Evolutionary conservation across 1,140 invertebrate species (phyloP), one percentile per base, ranked within the genome.

Genomic region (Cotesia vestalis): DNA sequence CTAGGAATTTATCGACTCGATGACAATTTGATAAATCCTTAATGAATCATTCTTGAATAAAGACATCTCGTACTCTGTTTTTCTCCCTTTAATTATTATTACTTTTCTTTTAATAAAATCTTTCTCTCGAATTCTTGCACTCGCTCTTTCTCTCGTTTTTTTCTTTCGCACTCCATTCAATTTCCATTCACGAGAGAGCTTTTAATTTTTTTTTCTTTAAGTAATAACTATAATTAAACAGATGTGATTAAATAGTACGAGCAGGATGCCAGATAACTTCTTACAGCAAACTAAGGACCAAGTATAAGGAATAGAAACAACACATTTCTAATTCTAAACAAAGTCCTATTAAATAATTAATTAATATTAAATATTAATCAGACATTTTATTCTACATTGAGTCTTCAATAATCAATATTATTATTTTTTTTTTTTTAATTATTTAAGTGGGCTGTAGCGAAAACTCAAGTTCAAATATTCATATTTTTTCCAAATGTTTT

Each of bases 391-490:
- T 46, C 40, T 46, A 46, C 40, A 46, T 46, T 46, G 40, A 46
- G 40, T 46, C 40, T 46, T 46, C 40, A 46, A 46, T 59, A 46
- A 68, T 61, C 40, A 20, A 70, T 63, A 73, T 72, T 20, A 6
- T 70, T 63, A 73, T 72, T 20, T 4, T 70, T 62, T 52, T 61
- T 67, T 46, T 74, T 52, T 70, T 46, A 74, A 35, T 61, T 52
- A 66, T 14, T 55, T 17, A 67, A 53, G 67, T 69, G 73, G 72
- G 74, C 72, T 69, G 79, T 75, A 72, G 75, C 40, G 40, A 76
- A 77, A 82, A 76, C 77, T 78, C 77, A 83, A 81, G 82, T 74
- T 78, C 81, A 81, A 78, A 70, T 82, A 77, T 80, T 82, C 69
- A 79, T 76, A 55, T 55, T 34, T 80, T 77, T 80, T 78, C 81